Conservation (phyloP, 2,113 vertebrate genomes). For the Nothobranchius furzeri region DNA sequence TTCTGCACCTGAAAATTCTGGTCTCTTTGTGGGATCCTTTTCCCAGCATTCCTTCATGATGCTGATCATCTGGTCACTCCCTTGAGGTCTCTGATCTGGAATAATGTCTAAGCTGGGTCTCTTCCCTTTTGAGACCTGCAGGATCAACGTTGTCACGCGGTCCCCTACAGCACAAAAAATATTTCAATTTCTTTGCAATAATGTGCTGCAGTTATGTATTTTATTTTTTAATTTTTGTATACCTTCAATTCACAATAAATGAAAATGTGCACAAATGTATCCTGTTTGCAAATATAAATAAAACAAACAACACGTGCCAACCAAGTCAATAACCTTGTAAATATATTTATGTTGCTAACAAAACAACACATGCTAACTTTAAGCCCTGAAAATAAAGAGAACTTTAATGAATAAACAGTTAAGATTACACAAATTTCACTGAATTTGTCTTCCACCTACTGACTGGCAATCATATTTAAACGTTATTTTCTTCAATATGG, state of each 20-base stretch:
- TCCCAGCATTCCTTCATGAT: slow-evolving; percentile 87
- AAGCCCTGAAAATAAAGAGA: too few species aligned
- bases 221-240: not conserved
- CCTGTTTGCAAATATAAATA: too few species aligned
- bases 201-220: not conserved
- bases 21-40: slow-evolving; percentile 80
- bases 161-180: slow-evolving; percentile 69
- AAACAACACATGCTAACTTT: too few species aligned
- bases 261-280: too few species aligned
- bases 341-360: too few species aligned
- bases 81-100: slow-evolving; percentile 74
- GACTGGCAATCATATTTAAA: too few species aligned
- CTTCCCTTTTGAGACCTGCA: slow-evolving; percentile 81
- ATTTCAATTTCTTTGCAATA: not conserved
- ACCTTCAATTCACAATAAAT: not conserved
- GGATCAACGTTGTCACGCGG: slow-evolving; percentile 81
- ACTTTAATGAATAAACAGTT: too few species aligned
- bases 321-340: too few species aligned
- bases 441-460: too few species aligned
- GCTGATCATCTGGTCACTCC: slow-evolving; percentile 81
- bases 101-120: slow-evolving; percentile 78
- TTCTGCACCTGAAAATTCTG: slow-evolving; percentile 71
- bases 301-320: too few species aligned
- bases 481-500: too few species aligned
- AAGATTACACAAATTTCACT: too few species aligned